Conservation (phyloP, 2,888 invertebrate species). For the Salticus scenicus region DNA sequence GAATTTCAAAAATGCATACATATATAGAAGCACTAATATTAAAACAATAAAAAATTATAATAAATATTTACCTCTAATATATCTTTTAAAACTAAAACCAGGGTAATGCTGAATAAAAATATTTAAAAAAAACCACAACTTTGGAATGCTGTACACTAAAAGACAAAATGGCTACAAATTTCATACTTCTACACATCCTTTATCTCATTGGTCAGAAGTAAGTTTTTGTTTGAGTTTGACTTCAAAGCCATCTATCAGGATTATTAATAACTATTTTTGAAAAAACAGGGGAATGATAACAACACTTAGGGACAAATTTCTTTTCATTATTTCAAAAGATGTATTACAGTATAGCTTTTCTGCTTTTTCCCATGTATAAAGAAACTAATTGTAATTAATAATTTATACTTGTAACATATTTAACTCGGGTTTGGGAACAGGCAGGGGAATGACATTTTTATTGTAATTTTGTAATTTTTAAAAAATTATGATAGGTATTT, state of each 20-base stretch:
- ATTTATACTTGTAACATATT: neutral
- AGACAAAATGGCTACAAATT: neutral
- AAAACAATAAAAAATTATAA: constrained; percentile 10
- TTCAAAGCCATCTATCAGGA: neutral
- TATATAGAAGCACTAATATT: neutral
- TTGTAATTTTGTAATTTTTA: neutral
- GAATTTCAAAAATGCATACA: neutral
- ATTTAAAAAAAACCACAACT: neutral
- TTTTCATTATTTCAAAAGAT: neutral
- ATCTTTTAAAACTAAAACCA: neutral
- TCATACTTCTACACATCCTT: neutral
- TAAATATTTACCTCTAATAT: neutral
- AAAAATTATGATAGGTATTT: neutral
- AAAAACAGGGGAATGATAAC: neutral
- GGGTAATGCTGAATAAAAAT: constrained; percentile 7
- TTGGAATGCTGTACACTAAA: neutral
- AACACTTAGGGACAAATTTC: neutral
- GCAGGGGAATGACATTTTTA: neutral
- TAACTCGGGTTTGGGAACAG: neutral
- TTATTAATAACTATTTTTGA: neutral
- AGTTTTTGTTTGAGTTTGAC: neutral
- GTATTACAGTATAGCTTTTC: constrained; percentile 8
- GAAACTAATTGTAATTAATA: neutral
- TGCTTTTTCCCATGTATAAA: neutral
- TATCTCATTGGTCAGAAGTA: constrained; percentile 8